Base-by-base conservation (phyloP, 2,113 vertebrate species). In the Corythornis vintsioides region DNA sequence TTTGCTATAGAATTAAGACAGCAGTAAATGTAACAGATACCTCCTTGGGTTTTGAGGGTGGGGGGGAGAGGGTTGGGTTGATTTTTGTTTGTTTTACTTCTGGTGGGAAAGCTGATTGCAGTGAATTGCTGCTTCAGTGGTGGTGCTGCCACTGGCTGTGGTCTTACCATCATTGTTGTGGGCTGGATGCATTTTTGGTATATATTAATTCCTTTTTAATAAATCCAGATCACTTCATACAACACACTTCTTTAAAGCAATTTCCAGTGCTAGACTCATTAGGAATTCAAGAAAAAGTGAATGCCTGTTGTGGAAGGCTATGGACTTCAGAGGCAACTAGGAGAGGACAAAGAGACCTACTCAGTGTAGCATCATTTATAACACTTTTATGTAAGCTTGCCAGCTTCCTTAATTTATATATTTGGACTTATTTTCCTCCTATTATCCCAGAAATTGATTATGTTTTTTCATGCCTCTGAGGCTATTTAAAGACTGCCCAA, bases 351-450 rank as follows among this genome's bases (percentile, higher is more conserved):
- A 17, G 69, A 87, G 28, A 47, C 71, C 50, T 80, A 38, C 56
- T 38, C 10, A 12, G 33, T 26, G 73, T 56, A 79, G 42, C 66
- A 45, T 69, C 21, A 56, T 91, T 94, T 94, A 77, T 60, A 88
- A 70, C 67, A 67, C 53, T 86, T 80, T 65, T 67, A 74, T 43
- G 28, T 76, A 89, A 88, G 52, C 3, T 1, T 83, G 56, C 75
- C 91, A 82, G 40, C 56, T 73, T 74, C 9, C 69, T 88, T 93
- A 76, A 92, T 95, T 94, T 94, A 52, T 91, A 77, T 93, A 90
- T 86, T 88, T 95, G 73, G 86, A 77, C 40, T 72, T 83, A 80
- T 90, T 90, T 92, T 94, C 85, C 53, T 91, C 60, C 47, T 80
- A 0, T 90, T 94, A 77, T 55, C 42, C 61, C 80, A 81, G 83